phyloP scores from a whole-genome alignment of 2,113 vertebrate genomes.

The Tursiops truncatus region DNA sequence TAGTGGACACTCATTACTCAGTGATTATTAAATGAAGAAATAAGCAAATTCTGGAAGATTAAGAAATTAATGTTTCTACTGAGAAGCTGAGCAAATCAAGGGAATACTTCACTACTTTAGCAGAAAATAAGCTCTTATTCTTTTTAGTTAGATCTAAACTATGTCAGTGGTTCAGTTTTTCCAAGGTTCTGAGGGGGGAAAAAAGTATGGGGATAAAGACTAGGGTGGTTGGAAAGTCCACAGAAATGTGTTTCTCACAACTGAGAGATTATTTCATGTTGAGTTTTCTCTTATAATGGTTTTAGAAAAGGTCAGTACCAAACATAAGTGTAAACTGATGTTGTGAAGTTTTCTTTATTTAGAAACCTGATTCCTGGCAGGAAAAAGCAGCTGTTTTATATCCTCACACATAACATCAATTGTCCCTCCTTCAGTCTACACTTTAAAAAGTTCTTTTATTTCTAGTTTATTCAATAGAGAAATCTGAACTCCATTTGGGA shows the following conservation, averaged over 20 bases:
- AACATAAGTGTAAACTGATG: constrained; percentile 13
- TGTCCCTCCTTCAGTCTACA: not conserved
- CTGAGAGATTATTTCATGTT: constrained; percentile 31
- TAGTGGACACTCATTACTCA: not conserved
- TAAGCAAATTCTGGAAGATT: not conserved
- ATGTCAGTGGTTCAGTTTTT: constrained; percentile 27
- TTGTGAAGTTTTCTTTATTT: constrained; percentile 29
- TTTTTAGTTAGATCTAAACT: not conserved
- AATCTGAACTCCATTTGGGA: not conserved
- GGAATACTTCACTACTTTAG: not conserved
- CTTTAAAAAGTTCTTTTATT: not conserved
- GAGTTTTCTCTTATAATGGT: not conserved
- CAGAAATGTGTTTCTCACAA: constrained; percentile 26
- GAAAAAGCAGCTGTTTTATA: not conserved
- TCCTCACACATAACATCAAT: not conserved
- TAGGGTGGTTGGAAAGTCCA: not conserved
- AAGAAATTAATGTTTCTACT: not conserved
- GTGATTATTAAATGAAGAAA: not conserved
- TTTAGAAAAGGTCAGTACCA: constrained; percentile 44
- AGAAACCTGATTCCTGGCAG: not conserved
- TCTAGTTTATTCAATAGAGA: constrained; percentile 19
- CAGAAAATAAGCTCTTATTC: not conserved
- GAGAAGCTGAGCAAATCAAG: not conserved
- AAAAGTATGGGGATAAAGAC: not conserved
- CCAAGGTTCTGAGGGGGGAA: not conserved